Evolutionary conservation across 2,797 vertebrate species (phyloP).

Genomic region (Cryptoblepharus egeriae): DNA sequence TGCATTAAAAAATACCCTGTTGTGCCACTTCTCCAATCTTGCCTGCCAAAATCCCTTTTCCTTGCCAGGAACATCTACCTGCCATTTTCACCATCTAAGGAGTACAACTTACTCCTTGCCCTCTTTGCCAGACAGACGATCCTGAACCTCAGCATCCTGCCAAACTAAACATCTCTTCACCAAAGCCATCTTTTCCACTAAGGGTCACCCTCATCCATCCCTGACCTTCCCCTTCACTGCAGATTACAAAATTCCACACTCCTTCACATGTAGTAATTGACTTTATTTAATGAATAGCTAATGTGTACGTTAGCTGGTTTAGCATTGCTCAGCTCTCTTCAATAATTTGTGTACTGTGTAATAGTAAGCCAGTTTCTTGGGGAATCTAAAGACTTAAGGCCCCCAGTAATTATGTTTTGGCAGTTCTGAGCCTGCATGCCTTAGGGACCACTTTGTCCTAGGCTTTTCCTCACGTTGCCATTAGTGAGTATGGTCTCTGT

Average conservation of each 20-base stretch:
- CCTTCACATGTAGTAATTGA: not conserved
- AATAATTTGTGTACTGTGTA: not conserved
- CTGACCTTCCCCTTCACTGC: not conserved
- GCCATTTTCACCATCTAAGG: not conserved
- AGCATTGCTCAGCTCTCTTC: not conserved
- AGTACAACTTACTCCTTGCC: not conserved
- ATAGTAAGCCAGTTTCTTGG: not conserved
- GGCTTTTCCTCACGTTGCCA: not conserved
- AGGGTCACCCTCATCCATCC: not conserved
- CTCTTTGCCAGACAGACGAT: too few species aligned
- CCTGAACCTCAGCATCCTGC: not conserved
- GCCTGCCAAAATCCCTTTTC: not conserved
- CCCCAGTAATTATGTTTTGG: too few species aligned
- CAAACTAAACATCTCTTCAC: not conserved
- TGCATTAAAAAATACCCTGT: not conserved
- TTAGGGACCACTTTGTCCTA: not conserved
- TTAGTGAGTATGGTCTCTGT: not conserved
- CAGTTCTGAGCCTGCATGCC: not conserved
- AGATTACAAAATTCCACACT: not conserved
- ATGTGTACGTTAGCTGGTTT: too few species aligned
- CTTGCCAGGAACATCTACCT: not conserved
- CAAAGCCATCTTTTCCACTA: not conserved
- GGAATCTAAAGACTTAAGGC: too few species aligned
- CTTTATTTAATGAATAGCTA: not conserved
- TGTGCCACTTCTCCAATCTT: not conserved